Evolutionary conservation across 2,113 vertebrate genomes (phyloP).

Genomic region (Vulpes lagopus): DNA sequence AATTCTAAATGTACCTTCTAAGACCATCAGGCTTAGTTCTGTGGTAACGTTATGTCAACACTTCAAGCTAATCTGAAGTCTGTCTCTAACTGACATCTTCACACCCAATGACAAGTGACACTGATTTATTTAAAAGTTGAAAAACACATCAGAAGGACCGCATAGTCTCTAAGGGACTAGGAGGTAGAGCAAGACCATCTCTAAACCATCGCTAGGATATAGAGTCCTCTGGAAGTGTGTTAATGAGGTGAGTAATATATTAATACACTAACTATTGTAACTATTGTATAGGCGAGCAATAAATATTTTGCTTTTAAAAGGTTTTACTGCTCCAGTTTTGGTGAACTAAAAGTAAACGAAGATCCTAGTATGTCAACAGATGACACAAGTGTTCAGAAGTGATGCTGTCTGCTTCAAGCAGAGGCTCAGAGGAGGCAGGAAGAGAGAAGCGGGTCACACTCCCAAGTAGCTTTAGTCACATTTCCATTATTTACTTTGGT

Average conservation of each 20-base stretch:
- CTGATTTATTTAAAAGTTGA: constrained; percentile 59
- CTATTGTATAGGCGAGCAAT: constrained; percentile 64
- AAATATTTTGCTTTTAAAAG: constrained; percentile 76
- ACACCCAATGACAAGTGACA: constrained; percentile 44
- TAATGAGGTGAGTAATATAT: constrained; percentile 66
- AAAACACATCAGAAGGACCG: constrained; percentile 53
- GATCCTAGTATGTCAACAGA: constrained; percentile 68
- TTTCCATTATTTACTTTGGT: neutral
- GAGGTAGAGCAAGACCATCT: constrained; percentile 1
- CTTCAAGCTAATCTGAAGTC: constrained; percentile 65
- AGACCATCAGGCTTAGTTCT: constrained; percentile 44
- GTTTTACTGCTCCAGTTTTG: constrained; percentile 52
- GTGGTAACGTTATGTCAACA: constrained; percentile 75
- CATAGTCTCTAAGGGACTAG: neutral
- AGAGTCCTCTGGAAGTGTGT: constrained; percentile 21
- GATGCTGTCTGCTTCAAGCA: neutral
- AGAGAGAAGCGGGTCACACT: neutral
- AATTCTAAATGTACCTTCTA: constrained; percentile 51
- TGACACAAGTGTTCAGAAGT: constrained; percentile 51
- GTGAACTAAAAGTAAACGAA: constrained; percentile 60
- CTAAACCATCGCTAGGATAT: neutral
- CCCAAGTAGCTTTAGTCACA: neutral
- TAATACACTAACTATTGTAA: constrained; percentile 35
- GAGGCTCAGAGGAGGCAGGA: neutral
- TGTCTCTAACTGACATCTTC: constrained; percentile 67